Conservation (phyloP, 2,888 invertebrate genomes). For the Drosophila birchii region DNA sequence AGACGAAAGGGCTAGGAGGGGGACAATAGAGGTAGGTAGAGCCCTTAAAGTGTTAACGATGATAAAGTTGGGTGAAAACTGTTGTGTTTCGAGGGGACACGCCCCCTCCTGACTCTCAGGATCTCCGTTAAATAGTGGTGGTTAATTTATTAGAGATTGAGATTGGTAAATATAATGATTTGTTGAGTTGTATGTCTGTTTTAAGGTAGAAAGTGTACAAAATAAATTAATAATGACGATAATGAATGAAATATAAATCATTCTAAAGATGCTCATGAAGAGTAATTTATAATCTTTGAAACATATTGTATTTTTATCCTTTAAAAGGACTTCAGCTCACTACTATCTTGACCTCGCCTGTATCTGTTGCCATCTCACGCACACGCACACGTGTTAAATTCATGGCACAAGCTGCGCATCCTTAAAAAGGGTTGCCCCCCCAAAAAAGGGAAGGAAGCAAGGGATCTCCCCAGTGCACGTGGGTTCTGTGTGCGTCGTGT, state of each 20-base stretch:
- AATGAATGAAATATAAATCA: too few relatives aligned
- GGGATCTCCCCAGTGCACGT: constrained; percentile 49
- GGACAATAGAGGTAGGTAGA: constrained; percentile 24
- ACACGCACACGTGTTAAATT: constrained; percentile 63
- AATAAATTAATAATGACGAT: too few relatives aligned
- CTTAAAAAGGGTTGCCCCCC: constrained; percentile 65
- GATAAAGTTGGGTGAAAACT: constrained; percentile 51
- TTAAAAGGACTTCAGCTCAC: background rate
- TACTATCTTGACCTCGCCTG: constrained; percentile 1
- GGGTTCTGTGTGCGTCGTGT: constrained; percentile 17
- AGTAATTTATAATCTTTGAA: too few relatives aligned
- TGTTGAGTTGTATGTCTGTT: too few relatives aligned
- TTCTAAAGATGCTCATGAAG: too few relatives aligned
- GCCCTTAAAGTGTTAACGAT: constrained; percentile 66
- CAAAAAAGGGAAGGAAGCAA: background rate
- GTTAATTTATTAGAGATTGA: constrained; percentile 1
- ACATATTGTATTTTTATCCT: background rate
- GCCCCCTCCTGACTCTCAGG: background rate
- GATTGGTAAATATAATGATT: background rate
- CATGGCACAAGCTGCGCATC: constrained; percentile 63
- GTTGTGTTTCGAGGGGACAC: constrained; percentile 5
- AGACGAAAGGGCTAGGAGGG: background rate
- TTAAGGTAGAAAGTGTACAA: too few relatives aligned
- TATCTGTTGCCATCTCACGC: constrained; percentile 20
- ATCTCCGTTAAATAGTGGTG: background rate